Conservation (phyloP, 35 echinoderm and acorn worm genomes). For the Nesometra sesokonis region DNA sequence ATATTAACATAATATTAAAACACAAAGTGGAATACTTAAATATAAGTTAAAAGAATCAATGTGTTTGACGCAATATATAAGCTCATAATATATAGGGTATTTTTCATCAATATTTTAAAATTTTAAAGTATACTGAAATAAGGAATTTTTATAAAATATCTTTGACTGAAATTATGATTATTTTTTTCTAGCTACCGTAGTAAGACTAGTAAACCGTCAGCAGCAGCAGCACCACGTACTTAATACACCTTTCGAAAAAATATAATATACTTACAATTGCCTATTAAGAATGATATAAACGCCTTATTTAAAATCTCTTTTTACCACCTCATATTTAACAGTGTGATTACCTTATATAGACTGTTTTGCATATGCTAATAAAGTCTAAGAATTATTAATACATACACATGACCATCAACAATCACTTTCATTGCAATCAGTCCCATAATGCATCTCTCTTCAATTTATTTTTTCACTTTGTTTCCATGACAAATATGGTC, state of each 20-base stretch:
- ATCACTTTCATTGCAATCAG: background rate
- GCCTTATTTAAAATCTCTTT: background rate
- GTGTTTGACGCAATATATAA: background rate
- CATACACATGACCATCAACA: background rate
- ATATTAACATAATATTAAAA: background rate
- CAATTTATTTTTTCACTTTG: background rate
- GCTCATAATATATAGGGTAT: background rate
- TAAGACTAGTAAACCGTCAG: background rate
- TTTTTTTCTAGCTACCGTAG: background rate
- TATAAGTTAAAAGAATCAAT: background rate
- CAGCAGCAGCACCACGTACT: background rate
- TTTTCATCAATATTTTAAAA: background rate
- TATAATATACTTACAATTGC: background rate
- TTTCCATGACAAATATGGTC: background rate
- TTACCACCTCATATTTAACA: background rate
- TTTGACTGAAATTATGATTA: no score
- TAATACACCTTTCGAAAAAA: background rate
- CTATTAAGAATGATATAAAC: background rate
- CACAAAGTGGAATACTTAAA: background rate
- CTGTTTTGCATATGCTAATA: background rate
- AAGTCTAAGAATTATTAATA: background rate
- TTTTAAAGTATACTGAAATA: background rate
- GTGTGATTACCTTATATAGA: background rate
- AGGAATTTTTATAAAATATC: no score
- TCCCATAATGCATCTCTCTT: background rate